phyloP scores from a whole-genome alignment of 2,888 invertebrate species.

The Acheta domesticus region DNA sequence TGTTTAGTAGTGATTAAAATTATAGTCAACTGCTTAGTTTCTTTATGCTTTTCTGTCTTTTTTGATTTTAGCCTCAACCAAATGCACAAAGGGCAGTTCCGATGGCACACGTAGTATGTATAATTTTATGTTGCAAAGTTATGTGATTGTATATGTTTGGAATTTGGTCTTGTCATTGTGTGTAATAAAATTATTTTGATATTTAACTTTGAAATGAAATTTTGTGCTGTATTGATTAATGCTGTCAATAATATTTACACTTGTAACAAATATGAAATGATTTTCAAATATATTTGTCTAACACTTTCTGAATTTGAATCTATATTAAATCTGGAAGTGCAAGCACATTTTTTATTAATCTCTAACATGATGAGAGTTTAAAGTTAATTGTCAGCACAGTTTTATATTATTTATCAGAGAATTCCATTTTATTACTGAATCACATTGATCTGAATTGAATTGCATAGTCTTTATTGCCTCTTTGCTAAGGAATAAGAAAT shows the following conservation, averaged over 20 bases:
- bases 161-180: background rate
- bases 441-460: too few relatives aligned
- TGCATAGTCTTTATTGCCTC: too few relatives aligned
- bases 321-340: too few relatives aligned
- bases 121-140: constrained; percentile 30
- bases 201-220: constrained; percentile 12
- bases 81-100: constrained; percentile 58
- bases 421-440: too few relatives aligned
- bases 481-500: too few relatives aligned
- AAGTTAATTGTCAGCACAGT: background rate
- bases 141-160: background rate
- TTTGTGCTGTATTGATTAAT: background rate
- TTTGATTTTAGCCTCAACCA: constrained; percentile 53
- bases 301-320: too few relatives aligned
- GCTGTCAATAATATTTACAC: constrained; percentile 22
- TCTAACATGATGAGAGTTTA: too few relatives aligned
- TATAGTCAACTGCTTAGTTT: background rate
- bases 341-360: too few relatives aligned
- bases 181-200: constrained; percentile 20
- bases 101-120: constrained; percentile 60
- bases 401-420: too few relatives aligned
- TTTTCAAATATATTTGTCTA: too few relatives aligned
- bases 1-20: too few relatives aligned
- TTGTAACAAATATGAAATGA: background rate
- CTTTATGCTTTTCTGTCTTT: constrained; percentile 26